Percentiles rank a stretch among this genome's conserved stretches.
Conservation (phyloP, 1,140 invertebrate genomes). For the Olivierus martensii region DNA sequence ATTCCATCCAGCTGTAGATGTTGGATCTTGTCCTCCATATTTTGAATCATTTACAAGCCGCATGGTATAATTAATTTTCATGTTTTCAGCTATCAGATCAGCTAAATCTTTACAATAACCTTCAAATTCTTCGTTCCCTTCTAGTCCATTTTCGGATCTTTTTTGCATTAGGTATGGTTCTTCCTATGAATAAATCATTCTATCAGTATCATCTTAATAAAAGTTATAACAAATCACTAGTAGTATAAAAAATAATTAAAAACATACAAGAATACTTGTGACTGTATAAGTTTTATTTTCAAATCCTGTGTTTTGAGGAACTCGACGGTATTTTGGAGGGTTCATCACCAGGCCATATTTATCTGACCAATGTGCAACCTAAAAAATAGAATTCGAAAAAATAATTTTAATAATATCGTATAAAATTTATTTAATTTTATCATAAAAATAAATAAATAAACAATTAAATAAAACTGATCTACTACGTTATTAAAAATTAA, state of each 20-base stretch:
- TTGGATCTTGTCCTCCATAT: conserved; percentile 65
- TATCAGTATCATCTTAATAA: not conserved
- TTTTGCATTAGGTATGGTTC: conserved; percentile 70
- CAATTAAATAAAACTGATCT: too few relatives aligned
- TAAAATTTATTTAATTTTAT: too few relatives aligned
- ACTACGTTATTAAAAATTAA: too few relatives aligned
- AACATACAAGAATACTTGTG: conserved; percentile 70
- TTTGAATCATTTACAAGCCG: conserved; percentile 61
- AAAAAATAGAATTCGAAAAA: conserved; percentile 20
- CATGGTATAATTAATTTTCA: conserved; percentile 52
- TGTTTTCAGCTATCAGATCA: conserved; percentile 58
- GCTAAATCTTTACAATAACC: conserved; percentile 90
- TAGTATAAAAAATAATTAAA: not conserved
- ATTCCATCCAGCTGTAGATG: conserved; percentile 70
- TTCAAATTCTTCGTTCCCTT: conserved; percentile 71
- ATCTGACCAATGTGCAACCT: conserved; percentile 87
- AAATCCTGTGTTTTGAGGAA: conserved; percentile 46
- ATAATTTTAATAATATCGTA: not conserved
- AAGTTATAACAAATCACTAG: not conserved
- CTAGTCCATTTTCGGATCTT: conserved; percentile 46
- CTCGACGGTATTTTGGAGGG: conserved; percentile 58
- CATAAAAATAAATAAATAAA: too few relatives aligned
- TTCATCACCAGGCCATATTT: conserved; percentile 56
- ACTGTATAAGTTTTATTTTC: conserved; percentile 80
- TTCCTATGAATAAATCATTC: conserved; percentile 39